Base-by-base conservation (phyloP, 2,888 invertebrate genomes). In the Spicauda simplicius region DNA sequence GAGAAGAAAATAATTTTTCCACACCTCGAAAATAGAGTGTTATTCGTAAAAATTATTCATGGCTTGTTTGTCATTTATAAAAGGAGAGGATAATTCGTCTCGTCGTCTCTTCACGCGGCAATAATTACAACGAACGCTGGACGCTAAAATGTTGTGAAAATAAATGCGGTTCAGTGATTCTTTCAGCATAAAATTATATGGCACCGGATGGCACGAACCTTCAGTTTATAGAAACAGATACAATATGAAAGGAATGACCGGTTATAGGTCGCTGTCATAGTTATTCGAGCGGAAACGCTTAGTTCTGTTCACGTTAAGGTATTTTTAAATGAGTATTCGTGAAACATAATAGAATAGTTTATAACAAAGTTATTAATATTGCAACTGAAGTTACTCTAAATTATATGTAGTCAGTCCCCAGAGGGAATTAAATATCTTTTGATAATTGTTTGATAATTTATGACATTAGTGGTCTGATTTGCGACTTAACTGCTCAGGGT, bases 71-170 rank as follows among this genome's bases (percentile, higher is more conserved):
- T 55, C 62, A 58, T 69, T 56, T 63, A 55, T 70, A 59, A 52
- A 70, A 54, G 41, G 14, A 12, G 59, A 60, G 48, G 56, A 68
- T 58, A 58, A 53, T 63, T 54, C 56, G 48, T 60, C 30, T 18
- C n/a, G 25, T 20, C 45, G 61, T 70, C 65, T 64, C 65, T 62
- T 70, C 70, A 66, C 68, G 61, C 72, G 66, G 55, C 54, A 66
- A 72, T 73, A 71, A 74, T 73, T 72, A 76, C 64, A 64, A 70
- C 63, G 71, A 74, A 76, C 71, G 69, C 69, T 75, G 66, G 71
- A 70, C 71, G 72, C 67, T 73, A 72, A 74, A 74, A 76, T 73
- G 71, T 76, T 73, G 70, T 70, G 73, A 76, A 76, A 77, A 75
- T 71, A 74, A 71, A 67, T 69, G 62, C 72, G 72, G 73, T 71